Evolutionary conservation across 2,797 vertebrate species (phyloP), one percentile per base, ranked within the genome.

Genomic region (Myotis daubentonii): DNA sequence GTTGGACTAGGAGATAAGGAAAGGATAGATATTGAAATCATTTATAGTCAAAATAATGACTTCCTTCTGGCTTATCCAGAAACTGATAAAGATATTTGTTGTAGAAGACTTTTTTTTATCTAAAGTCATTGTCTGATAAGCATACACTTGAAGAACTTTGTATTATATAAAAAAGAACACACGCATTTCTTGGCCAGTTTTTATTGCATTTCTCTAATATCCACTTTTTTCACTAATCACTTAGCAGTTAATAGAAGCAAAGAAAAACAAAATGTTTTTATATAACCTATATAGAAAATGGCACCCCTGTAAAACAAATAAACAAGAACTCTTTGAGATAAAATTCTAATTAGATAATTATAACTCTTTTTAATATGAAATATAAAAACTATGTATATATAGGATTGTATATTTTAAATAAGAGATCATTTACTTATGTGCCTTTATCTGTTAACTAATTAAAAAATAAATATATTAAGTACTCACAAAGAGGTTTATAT

Each of bases 251-350:
- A 74, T 20, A 30, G 28, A 28, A 75, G 23, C 15, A 88, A 30
- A 55, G 33, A 19, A 38, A 76, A 33, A 28, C 28, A 30, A 30
- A 62, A 30, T 65, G 8, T 17, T 72, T 38, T 38, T 30, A 8
- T 74, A 38, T 36, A 4, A 70, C 6, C 8, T 53, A 25, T 20
- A 33, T 4, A 49, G 25, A 80, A 62, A 28, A 23, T 38, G 38
- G 5, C 7, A 38, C 5, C 3, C 3, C 19, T 12, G 4, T 8
- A 1, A 2, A 44, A 15, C 25, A 15, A 11, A 2, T 3, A 68
- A 57, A 47, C 11, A 5, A 33, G 70, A 57, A 8, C 1, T 44
- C 16, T 62, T 41, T 62, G 20, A 13, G 13, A 83, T 57, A 44
- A 88, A 85, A 81, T 51, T 75, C 3, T 47, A 17, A 89, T 65